Evolutionary conservation across 1,140 invertebrate genomes (phyloP), one percentile per base, ranked within the genome.

Genomic region (Thereuonema tuberculata): DNA sequence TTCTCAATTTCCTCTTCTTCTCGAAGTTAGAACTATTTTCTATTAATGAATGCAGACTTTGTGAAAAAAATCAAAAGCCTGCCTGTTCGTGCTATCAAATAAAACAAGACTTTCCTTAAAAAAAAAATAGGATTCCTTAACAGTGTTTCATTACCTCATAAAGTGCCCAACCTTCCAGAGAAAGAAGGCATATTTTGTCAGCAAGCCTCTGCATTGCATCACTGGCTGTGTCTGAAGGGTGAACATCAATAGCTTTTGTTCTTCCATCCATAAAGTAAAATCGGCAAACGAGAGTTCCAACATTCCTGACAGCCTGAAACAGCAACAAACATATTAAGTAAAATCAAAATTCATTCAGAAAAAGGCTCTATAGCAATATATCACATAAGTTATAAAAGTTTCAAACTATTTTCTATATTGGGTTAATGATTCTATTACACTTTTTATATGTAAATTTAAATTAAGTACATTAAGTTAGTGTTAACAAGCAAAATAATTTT

Each of bases 181-280:
- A 84, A 60, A 81, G 75, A 5, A 96, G 78, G 28, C 86, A 87
- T 48, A 96, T 81, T 70, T 93, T 89, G 69, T 93, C 89, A 0
- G 90, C 89, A 17, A 98, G 76, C 67, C 90, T 88, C 2, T 83
- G 80, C 12, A 93, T 84, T 0, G 93, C 90, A 68, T 95, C 91
- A 2, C 84, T 82, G 0, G 90, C 92, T 2, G 92, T 96, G 67
- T 96, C 92, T 1, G 88, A 90, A 0, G 93, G 91, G 77, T 94
- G 89, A 15, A 96, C 86, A 71, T 94, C 92, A 37, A 97, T 90
- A 0, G 92, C 92, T 74, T 96, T 96, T 0, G 90, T 96, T 56
- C 92, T 81, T 0, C 92, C 91, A 74, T 97, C 93, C 67, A 96
- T 77, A 73, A 97, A 94, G 76, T 93, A 94, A 73, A 98, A 93